A percentile compares a stretch with the other conserved stretches of the same genome.
Evolutionary conservation across 2,888 invertebrate genomes (phyloP).

Genomic region (Synanthedon andrenaeformis): DNA sequence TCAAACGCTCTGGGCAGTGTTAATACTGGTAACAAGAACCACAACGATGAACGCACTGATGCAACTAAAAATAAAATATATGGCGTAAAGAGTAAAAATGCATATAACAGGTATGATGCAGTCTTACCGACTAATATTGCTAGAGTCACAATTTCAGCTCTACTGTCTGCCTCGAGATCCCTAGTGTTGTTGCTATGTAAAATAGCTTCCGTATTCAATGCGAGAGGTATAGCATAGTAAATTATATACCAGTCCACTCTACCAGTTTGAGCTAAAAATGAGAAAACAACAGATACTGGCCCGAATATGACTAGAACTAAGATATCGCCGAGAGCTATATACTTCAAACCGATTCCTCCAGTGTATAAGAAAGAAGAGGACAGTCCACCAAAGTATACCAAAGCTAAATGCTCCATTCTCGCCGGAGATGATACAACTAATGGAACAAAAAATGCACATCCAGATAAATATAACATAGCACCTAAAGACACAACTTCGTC

Average conservation of each 20-base stretch:
- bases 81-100: conserved; percentile 89
- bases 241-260: conserved; percentile 91
- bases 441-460: conserved; percentile 85
- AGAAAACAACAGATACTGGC: conserved; percentile 92
- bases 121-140: conserved; percentile 94
- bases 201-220: conserved; percentile 94
- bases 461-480: conserved; percentile 87
- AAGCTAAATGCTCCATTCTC: conserved; percentile 92
- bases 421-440: conserved; percentile 86
- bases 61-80: conserved; percentile 91
- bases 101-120: conserved; percentile 91
- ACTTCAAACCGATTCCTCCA: conserved; percentile 95
- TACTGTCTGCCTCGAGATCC: conserved; percentile 88
- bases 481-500: conserved; percentile 88
- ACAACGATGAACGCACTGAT: conserved; percentile 84
- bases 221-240: conserved; percentile 93
- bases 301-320: conserved; percentile 93
- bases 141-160: conserved; percentile 92
- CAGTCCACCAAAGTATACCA: conserved; percentile 94
- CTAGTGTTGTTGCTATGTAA: conserved; percentile 95
- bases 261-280: conserved; percentile 93
- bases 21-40: conserved; percentile 89
- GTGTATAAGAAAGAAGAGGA: conserved; percentile 97
- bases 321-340: conserved; percentile 94
- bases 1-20: conserved; percentile 91